These are phyloP conservation scores for Macrostomum cliftonense DNA, from an alignment of 2,888 invertebrate species.

Conservation along the genomic window DNA sequence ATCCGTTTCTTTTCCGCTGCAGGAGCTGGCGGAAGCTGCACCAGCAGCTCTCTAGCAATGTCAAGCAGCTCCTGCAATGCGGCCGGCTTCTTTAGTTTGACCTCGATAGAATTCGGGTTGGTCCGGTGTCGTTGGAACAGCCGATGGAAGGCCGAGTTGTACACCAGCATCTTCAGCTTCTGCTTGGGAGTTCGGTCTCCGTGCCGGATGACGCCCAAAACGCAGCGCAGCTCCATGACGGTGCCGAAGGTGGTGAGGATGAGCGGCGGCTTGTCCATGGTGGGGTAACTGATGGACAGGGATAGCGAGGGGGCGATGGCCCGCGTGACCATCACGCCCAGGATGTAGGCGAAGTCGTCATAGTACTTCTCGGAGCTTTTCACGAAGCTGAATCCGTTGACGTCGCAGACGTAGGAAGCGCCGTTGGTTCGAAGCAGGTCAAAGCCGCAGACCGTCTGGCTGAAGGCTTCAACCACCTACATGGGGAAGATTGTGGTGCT, in stretches of 20 bases:
- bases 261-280: slow-evolving; percentile 31
- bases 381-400: slow-evolving; percentile 97
- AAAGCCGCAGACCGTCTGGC: slow-evolving; percentile 93
- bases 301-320: not conserved
- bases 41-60: slow-evolving; percentile 41
- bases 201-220: slow-evolving; percentile 86
- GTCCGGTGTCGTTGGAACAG: too few species aligned
- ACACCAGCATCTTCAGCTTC: slow-evolving; percentile 92
- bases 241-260: slow-evolving; percentile 96
- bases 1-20: not conserved
- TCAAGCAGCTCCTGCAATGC: too few species aligned
- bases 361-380: slow-evolving; percentile 98
- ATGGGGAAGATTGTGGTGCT: too few species aligned
- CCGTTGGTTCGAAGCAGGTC: slow-evolving; percentile 88
- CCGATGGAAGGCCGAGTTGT: too few species aligned
- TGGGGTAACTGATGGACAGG: not conserved
- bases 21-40: slow-evolving; percentile 50
- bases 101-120: slow-evolving; percentile 28
- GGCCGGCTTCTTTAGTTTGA: too few species aligned
- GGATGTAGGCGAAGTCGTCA: slow-evolving; percentile 48
- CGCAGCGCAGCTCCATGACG: slow-evolving; percentile 79
- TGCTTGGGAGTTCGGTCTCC: slow-evolving; percentile 97
- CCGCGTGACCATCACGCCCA: not conserved
- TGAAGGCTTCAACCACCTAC: slow-evolving; percentile 29
- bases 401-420: slow-evolving; percentile 95